phyloP scores from a whole-genome alignment of 1,140 invertebrate genomes.

The Achatina immaculata region DNA sequence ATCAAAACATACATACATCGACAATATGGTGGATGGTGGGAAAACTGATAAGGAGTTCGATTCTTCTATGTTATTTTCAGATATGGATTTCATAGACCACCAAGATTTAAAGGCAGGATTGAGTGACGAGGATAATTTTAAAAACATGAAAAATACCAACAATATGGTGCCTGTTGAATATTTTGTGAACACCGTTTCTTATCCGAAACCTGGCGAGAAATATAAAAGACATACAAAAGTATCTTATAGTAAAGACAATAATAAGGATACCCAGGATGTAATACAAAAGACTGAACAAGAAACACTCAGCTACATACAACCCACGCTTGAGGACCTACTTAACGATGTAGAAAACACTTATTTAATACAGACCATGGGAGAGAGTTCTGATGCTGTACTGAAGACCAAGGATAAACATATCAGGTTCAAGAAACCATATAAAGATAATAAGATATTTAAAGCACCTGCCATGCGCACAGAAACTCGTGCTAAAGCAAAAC shows the following conservation, averaged over 20 bases:
- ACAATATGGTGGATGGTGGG: neutral
- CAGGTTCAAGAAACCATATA: too few species aligned
- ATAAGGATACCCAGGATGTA: neutral
- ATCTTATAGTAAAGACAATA: neutral
- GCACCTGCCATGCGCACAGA: too few species aligned
- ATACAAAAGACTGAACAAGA: neutral
- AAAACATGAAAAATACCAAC: neutral
- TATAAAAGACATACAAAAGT: neutral
- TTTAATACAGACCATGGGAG: neutral
- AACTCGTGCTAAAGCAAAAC: too few species aligned
- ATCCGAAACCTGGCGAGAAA: neutral
- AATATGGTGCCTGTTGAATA: neutral
- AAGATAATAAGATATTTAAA: too few species aligned
- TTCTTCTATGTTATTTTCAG: too few species aligned
- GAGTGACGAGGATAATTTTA: neutral
- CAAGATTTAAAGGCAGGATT: neutral
- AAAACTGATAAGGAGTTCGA: too few species aligned
- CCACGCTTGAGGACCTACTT: neutral
- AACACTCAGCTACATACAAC: neutral
- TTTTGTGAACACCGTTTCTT: neutral
- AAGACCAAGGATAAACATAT: neutral
- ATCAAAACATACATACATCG: neutral
- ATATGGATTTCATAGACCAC: neutral
- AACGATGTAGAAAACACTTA: neutral
- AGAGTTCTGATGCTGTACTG: neutral